Evolutionary conservation across 2,797 vertebrate genomes (phyloP).

Genomic region (Numenius phaeopus): DNA sequence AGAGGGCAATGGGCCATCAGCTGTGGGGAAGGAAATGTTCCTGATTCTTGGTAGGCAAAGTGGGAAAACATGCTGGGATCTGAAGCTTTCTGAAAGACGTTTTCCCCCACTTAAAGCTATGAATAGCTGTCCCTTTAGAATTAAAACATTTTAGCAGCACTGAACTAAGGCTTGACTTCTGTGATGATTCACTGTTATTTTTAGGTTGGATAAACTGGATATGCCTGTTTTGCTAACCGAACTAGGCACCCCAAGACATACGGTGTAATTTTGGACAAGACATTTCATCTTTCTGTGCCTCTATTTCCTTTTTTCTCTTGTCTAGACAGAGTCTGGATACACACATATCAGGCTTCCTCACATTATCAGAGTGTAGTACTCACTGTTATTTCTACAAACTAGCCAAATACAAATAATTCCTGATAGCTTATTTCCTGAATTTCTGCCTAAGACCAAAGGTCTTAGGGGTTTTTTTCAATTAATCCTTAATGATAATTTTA

Average conservation of each 20-base stretch:
- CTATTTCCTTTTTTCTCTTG: not conserved
- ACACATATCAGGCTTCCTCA: not conserved
- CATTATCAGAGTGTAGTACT: not conserved
- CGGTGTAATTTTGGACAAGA: not conserved
- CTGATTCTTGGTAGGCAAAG: not conserved
- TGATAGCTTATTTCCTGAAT: not conserved
- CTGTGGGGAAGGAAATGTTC: not conserved
- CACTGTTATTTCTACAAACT: not conserved
- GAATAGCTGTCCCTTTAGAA: not conserved
- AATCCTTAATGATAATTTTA: not conserved
- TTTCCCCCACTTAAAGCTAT: not conserved
- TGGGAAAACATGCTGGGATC: not conserved
- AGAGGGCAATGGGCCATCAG: not conserved
- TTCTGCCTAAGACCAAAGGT: not conserved
- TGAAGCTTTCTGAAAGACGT: not conserved
- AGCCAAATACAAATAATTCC: not conserved
- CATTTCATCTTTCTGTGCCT: not conserved
- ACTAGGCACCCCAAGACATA: not conserved
- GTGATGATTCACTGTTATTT: rapidly evolving
- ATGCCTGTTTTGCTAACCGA: not conserved
- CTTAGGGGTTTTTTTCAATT: not conserved
- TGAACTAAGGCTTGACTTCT: not conserved
- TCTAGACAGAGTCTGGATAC: not conserved
- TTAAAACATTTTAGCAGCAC: not conserved
- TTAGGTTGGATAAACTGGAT: not conserved